Evolutionary conservation across 2,113 vertebrate species (phyloP).

Genomic region (Macaca fascicularis): T2T-MFA8v1.1 NC_088391.1:67981501-67982000

Average conservation of each 20-base stretch:
- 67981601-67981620: not conserved
- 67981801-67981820: not conserved
- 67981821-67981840: not conserved
- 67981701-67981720: not conserved
- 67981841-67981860: not conserved
- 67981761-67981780: not conserved
- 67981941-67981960: not conserved
- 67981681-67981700: not conserved
- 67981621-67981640: not conserved
- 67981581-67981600: not conserved
- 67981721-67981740: not conserved
- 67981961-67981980: not conserved
- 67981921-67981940: not conserved
- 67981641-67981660: not conserved
- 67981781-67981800: not conserved
- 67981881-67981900: not conserved
- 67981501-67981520: not conserved
- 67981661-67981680: not conserved
- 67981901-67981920: not conserved
- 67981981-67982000: not conserved
- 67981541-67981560: not conserved
- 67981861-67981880: not conserved
- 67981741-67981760: not conserved
- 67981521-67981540: not conserved
- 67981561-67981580: conserved; percentile 16